Evolutionary conservation across 2,113 vertebrate species (phyloP), one percentile per base, ranked within the genome.

Genomic region (Callipepla californica): DNA sequence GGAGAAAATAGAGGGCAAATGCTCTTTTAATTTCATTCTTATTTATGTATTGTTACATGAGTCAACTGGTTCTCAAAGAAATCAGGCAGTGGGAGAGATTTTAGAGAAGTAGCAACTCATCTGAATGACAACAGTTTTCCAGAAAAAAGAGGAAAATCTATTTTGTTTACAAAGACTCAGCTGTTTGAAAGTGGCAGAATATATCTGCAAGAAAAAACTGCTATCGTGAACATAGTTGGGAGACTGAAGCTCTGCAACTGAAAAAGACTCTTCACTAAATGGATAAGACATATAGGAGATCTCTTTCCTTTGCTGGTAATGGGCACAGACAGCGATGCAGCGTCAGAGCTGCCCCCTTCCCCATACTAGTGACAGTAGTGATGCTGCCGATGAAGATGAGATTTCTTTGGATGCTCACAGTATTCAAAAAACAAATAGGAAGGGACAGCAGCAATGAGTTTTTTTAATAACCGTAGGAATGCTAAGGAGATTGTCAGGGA

Each of bases 71-170:
- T 59, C 11, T 86, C 69, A 63, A 58, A 76, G 34, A 76, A 77
- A 62, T 48, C 80, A 34, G 48, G 26, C 72, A 74, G 42, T 48
- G 26, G 30, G 45, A 92, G 34, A 89, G 51, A 80, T 79, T 91
- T 87, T 69, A 93, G 45, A 87, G 59, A 91, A 92, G 47, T 12
- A 87, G 19, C 53, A 92, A 76, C 34, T 76, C 62, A 90, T 94
- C 55, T 47, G 55, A 91, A 72, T 74, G 59, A 53, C 78, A 78
- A 34, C 36, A 62, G 16, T 76, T 93, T 93, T 55, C 51, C 38
- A 78, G 80, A 72, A 63, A 15, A 65, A 72, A 65, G 47, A 80
- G 25, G 36, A 87, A 89, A 92, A 89, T 2, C 1, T 11, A 48
- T 92, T 83, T 59, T 80, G 74, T 82, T 90, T 78, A 58, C 81